Base-by-base conservation (phyloP, 2,113 vertebrate species). In the Pandion haliaetus region DNA sequence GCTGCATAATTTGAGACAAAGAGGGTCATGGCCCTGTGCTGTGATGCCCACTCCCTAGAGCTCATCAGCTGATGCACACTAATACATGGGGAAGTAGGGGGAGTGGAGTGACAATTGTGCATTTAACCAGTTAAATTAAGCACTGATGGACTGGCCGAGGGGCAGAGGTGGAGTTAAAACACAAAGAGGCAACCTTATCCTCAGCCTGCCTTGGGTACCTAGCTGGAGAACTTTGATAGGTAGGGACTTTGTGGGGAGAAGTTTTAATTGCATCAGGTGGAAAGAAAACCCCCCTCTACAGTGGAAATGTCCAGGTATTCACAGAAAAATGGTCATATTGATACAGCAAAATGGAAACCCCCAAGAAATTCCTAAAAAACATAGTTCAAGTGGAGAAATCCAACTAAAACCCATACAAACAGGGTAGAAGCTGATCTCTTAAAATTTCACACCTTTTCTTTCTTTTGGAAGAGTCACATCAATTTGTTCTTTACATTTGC, bases 401-500 rank as follows among this genome's bases (percentile, higher is more conserved):
- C 45, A 94, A 11, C 52, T 82, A 44, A 94, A 95, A 17, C 17
- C 47, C 34, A 91, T 5, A 29, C 47, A 93, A 95, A 82, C 10
- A 65, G 45, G 69, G 44, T 28, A 90, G 70, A 91, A 95, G 20
- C 7, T 44, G 45, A 70, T 93, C 32, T 62, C 58, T 94, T 72
- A 80, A 89, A 94, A 84, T 94, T 82, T 94, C 62, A 79, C 74
- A 91, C 61, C 24, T 92, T 58, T 94, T 94, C 65, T 80, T 85
- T 73, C 91, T 89, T 95, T 95, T 87, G 74, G 70, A 95, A 90
- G 73, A 91, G 78, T 66, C 73, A 90, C 0, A 1, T 93, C 36
- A 73, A 77, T 89, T 82, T 86, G 74, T 87, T 95, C 93, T 83
- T 91, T 80, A 69, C 55, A 80, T 96, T 95, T 95, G 82, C 78